These are phyloP conservation scores for Palythoa grandis DNA, from an alignment of 92 coral and sea anemone species.

Conservation along the genomic window DNA sequence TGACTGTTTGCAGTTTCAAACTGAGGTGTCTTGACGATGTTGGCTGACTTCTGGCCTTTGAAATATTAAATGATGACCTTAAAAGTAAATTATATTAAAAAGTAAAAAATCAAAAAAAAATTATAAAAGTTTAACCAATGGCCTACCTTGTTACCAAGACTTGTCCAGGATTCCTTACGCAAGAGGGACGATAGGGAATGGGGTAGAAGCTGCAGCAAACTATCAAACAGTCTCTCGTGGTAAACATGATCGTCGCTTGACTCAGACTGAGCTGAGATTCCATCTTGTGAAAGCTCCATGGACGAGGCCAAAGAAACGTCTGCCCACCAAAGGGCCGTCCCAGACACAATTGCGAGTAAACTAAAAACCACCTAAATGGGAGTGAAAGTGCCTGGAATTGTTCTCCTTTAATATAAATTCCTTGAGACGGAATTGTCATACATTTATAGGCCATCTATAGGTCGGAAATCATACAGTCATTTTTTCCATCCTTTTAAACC, in stretches of 20 bases:
- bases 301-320: conserved; percentile 16
- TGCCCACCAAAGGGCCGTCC: conserved; percentile 36
- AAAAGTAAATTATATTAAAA: too few species aligned
- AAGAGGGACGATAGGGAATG: conserved; percentile 21
- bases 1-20: too few species aligned
- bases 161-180: conserved; percentile 16
- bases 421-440: too few species aligned
- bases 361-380: background rate
- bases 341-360: conserved; percentile 19
- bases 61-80: too few species aligned
- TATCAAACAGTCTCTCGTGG: background rate
- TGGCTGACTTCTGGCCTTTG: too few species aligned
- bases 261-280: background rate
- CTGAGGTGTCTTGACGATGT: too few species aligned
- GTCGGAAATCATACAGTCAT: too few species aligned
- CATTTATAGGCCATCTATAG: too few species aligned
- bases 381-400: background rate
- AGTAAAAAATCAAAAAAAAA: too few species aligned
- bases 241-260: background rate
- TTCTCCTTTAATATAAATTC: background rate
- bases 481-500: too few species aligned
- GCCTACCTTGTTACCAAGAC: background rate
- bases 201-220: conserved; percentile 16
- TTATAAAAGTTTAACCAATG: too few species aligned
- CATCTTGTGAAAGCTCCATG: background rate